Evolutionary conservation across 2,888 invertebrate genomes (phyloP), one percentile per base, ranked within the genome.

Genomic region (Drosophila tripunctata): DNA sequence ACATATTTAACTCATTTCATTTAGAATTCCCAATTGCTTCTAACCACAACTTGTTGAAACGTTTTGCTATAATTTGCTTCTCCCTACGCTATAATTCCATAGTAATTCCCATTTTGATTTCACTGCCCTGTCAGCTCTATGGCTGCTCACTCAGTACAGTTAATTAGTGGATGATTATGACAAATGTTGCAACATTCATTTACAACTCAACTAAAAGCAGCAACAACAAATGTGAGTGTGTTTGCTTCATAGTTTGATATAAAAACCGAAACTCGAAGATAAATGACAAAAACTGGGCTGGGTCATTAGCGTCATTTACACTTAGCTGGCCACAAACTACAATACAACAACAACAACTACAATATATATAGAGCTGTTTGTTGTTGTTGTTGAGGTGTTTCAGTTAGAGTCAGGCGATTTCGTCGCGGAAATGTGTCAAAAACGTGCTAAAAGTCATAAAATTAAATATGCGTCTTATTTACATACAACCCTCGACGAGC

Each of bases 241-340:
- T 22, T 6, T n/a, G 31, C 14, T 45, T 33, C 30, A 38, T 54
- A 14, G 35, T 15, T 14, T 15, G 43, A 36, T 31, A 44, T 14
- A 44, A 43, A 43, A 71, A 15, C 8, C 8, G 43, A 48, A 57
- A 36, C 51, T 40, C 47, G 38, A 73, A 76, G 68, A 74, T 70
- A 88, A 79, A 83, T 86, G 85, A 81, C 81, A 74, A 57, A 78
- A 83, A 80, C 73, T 80, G 75, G 84, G 76, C 64, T 78, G 65
- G 79, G 86, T 88, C 83, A 87, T 87, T 88, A 87, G 78, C 68
- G 78, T 87, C 83, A 87, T 87, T 88, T 88, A 87, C 86, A 87
- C 88, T 86, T 77, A 63, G 51, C 71, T 63, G 44, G 50, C 74
- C 54, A 47, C 71, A 69, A 55, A 57, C 43, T n/a, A 50, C 12